phyloP scores from a whole-genome alignment of 2,888 invertebrate species.

The Teinopalpus imperialis region DNA sequence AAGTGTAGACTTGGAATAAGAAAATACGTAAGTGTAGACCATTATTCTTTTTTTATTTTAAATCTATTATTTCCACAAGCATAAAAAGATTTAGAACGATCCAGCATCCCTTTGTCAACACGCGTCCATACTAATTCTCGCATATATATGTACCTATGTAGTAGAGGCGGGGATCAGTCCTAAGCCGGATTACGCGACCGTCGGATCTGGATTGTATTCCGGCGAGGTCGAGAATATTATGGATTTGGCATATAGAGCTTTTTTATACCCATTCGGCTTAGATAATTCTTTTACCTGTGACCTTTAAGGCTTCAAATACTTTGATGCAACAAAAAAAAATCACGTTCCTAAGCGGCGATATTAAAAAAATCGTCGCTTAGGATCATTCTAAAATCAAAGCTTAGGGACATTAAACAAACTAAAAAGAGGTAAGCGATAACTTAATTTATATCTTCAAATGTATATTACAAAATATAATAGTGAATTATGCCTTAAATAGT shows the following conservation, averaged over 20 bases:
- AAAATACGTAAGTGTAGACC: no score
- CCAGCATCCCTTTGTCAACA: slow-evolving; percentile 31
- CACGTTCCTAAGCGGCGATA: no score
- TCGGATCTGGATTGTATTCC: slow-evolving; percentile 57
- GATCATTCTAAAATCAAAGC: no score
- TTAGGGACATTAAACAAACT: no score
- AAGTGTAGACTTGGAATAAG: background rate
- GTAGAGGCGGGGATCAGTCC: slow-evolving; percentile 55
- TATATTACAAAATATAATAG: no score
- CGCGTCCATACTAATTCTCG: slow-evolving; percentile 36
- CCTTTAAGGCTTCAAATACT: no score
- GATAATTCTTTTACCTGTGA: no score
- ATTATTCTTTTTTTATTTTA: background rate
- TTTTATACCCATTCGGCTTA: background rate
- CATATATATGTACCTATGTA: slow-evolving; percentile 37
- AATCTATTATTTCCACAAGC: background rate
- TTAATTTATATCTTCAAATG: no score
- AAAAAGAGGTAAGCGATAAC: no score
- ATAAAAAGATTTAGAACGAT: background rate
- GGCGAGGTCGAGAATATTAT: slow-evolving; percentile 61
- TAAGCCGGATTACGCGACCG: slow-evolving; percentile 77
- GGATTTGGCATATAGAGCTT: slow-evolving; percentile 42
- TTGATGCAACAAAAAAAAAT: no score
- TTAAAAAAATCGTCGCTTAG: no score
- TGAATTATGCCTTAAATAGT: no score